These are phyloP conservation scores for Azemiops feae DNA, from an alignment of 2,113 vertebrate genomes.

Conservation along the genomic window DNA sequence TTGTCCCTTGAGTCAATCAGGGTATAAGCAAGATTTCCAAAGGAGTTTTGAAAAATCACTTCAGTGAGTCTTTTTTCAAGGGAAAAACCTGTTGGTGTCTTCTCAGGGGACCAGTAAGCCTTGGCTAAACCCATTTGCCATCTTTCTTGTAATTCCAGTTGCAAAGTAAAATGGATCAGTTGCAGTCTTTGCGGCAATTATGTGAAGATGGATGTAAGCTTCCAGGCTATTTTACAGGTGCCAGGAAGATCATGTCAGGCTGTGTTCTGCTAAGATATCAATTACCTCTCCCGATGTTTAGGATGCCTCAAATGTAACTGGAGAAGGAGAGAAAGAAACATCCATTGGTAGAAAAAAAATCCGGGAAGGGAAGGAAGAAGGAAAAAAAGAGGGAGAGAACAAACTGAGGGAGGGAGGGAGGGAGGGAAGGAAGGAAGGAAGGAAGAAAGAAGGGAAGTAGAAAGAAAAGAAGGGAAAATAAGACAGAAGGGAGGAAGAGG, in stretches of 20 bases:
- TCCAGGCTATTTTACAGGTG: conserved; percentile 12
- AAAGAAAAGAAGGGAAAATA: no score
- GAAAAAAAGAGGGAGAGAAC: background rate
- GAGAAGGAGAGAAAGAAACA: background rate
- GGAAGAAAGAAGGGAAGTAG: no score
- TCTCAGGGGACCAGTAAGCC: conserved; percentile 30
- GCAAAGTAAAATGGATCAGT: conserved; percentile 8
- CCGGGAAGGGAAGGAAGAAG: background rate
- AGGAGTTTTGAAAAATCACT: conserved; percentile 13
- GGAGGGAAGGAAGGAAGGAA: no score
- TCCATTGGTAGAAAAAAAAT: background rate
- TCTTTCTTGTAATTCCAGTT: background rate
- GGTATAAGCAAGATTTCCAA: conserved; percentile 27
- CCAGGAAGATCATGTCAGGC: background rate
- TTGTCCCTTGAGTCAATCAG: conserved; percentile 10
- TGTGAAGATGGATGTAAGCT: conserved; percentile 31
- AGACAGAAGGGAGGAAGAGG: no score
- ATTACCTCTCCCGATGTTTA: background rate
- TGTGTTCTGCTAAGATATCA: background rate
- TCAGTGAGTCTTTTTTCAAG: background rate
- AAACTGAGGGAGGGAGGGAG: background rate
- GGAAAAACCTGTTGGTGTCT: conserved; percentile 10
- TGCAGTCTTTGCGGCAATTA: conserved; percentile 41
- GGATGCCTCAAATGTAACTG: background rate
- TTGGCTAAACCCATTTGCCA: conserved; percentile 32